Conservation (phyloP, 1,140 invertebrate genomes). For the Latrodectus geometricus region DNA sequence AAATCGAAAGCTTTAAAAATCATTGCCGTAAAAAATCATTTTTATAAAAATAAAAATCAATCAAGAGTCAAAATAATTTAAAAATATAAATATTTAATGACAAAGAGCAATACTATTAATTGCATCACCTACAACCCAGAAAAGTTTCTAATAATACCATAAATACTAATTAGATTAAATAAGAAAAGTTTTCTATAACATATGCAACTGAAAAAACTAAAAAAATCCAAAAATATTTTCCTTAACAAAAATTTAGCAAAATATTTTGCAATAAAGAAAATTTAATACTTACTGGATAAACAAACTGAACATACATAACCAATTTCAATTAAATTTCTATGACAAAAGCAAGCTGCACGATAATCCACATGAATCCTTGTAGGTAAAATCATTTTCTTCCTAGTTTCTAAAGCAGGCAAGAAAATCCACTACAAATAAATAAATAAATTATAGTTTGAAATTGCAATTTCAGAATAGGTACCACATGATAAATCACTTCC, state of each 20-base stretch:
- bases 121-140: no score
- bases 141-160: no score
- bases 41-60: no score
- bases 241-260: not conserved
- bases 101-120: no score
- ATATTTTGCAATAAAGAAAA: not conserved
- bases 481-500: not conserved
- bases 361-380: slow-evolving; percentile 93
- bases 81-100: no score
- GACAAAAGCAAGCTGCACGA: slow-evolving; percentile 97
- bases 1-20: no score
- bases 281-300: slow-evolving; percentile 83
- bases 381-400: slow-evolving; percentile 87
- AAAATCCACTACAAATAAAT: slow-evolving; percentile 85
- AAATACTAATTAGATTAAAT: no score
- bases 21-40: no score
- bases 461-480: not conserved
- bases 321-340: slow-evolving; percentile 94
- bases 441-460: not conserved
- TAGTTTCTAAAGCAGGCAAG: slow-evolving; percentile 82
- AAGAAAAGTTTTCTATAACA: no score
- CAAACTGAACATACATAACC: slow-evolving; percentile 98
- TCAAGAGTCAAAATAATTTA: no score
- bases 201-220: no score
- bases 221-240: no score